These are phyloP conservation scores for Watsonalla binaria DNA, from an alignment of 2,888 invertebrate species.

Conservation along the genomic window DNA sequence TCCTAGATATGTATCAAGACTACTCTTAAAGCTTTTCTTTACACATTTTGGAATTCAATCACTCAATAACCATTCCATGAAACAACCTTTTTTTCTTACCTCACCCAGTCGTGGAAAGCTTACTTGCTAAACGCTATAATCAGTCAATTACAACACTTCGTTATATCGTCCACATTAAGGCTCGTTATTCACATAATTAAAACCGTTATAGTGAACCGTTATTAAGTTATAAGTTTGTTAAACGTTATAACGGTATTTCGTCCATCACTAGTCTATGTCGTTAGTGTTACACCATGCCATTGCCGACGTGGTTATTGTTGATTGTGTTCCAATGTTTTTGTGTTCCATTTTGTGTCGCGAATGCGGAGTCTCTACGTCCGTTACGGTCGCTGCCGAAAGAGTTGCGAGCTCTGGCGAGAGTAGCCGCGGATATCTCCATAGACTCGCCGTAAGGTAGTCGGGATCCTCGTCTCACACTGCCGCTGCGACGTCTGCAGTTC, in stretches of 20 bases:
- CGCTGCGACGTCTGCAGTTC: constrained; percentile 53
- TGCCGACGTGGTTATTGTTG: constrained; percentile 57
- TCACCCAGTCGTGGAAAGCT: constrained; percentile 1
- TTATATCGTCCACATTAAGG: neutral
- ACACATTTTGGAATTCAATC: constrained; percentile 27
- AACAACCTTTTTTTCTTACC: constrained; percentile 8
- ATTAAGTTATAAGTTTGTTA: neutral
- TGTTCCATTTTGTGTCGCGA: constrained; percentile 45
- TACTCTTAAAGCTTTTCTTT: constrained; percentile 55
- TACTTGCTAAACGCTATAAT: neutral
- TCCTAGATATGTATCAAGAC: constrained; percentile 54
- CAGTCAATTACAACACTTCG: neutral
- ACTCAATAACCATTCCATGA: constrained; percentile 7
- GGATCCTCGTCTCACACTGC: constrained; percentile 56
- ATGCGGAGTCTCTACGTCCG: constrained; percentile 48
- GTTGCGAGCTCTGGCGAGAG: constrained; percentile 56
- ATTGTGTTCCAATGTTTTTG: constrained; percentile 61
- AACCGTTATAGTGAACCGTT: neutral
- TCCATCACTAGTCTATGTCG: neutral
- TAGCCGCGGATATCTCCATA: constrained; percentile 71
- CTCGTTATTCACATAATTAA: neutral
- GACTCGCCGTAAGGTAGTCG: constrained; percentile 68
- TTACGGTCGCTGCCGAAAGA: constrained; percentile 50
- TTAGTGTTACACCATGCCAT: constrained; percentile 46
- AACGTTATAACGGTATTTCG: neutral